phyloP scores from a whole-genome alignment of 2,113 vertebrate genomes.

The Poeciliopsis occidentalis region DNA sequence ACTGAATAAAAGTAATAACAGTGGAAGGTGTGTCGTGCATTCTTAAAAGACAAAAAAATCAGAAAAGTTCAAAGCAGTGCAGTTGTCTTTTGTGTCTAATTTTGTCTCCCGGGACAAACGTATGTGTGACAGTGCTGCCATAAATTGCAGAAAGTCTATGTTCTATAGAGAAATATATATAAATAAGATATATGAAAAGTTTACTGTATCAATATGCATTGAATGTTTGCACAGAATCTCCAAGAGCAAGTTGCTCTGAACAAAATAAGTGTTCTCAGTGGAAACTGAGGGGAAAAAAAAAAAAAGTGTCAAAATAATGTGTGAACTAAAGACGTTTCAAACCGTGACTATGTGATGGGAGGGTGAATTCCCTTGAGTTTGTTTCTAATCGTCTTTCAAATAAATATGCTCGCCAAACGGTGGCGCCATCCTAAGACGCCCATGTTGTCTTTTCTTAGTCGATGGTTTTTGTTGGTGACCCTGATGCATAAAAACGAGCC shows the following conservation, averaged over 20 bases:
- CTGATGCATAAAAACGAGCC: conserved; percentile 24
- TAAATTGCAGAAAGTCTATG: conserved; percentile 67
- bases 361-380: conserved; percentile 60
- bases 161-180: conserved; percentile 51
- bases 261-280: conserved; percentile 58
- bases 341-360: conserved; percentile 68
- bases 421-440: conserved; percentile 52
- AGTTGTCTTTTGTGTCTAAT: conserved; percentile 70
- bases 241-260: conserved; percentile 63
- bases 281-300: conserved; percentile 45
- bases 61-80: conserved; percentile 69
- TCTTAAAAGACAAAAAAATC: conserved; percentile 40
- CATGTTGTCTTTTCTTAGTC: conserved; percentile 44
- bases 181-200: conserved; percentile 65
- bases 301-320: conserved; percentile 64
- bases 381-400: conserved; percentile 40
- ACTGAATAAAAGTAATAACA: conserved; percentile 69
- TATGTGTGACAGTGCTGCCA: conserved; percentile 66
- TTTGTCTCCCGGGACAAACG: conserved; percentile 67
- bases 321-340: conserved; percentile 67
- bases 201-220: conserved; percentile 80
- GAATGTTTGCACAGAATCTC: conserved; percentile 79
- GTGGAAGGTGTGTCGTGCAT: conserved; percentile 72
- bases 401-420: conserved; percentile 46
- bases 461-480: conserved; percentile 25